Evolutionary conservation across 2,888 invertebrate genomes (phyloP).

Genomic region (Lysandra coridon): DNA sequence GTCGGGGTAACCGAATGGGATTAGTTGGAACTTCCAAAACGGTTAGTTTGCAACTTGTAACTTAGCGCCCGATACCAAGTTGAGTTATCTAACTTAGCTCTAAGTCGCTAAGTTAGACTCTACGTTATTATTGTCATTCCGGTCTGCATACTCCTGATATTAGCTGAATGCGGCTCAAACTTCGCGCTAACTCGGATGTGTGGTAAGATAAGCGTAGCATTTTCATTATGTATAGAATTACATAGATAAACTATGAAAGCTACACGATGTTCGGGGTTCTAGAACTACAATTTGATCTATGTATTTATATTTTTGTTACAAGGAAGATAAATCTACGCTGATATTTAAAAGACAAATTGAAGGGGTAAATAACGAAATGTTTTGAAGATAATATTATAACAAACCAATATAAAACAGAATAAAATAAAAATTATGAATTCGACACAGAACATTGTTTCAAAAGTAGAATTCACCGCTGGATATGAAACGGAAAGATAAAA

Average conservation of each 20-base stretch:
- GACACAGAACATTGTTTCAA: neutral
- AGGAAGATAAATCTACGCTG: too few relatives aligned
- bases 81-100: slow-evolving; percentile 69
- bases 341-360: too few relatives aligned
- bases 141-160: slow-evolving; percentile 44
- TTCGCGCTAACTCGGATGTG: slow-evolving; percentile 35
- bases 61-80: slow-evolving; percentile 71
- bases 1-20: slow-evolving; percentile 41
- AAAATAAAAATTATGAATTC: neutral
- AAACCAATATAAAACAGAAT: too few relatives aligned
- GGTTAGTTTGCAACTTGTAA: slow-evolving; percentile 66
- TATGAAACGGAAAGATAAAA: slow-evolving; percentile 36
- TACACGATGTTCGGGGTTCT: too few relatives aligned
- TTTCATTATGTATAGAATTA: neutral
- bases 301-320: too few relatives aligned
- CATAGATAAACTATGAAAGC: neutral
- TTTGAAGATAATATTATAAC: too few relatives aligned
- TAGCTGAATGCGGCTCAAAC: slow-evolving; percentile 38
- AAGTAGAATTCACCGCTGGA: slow-evolving; percentile 23
- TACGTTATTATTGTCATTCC: slow-evolving; percentile 65
- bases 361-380: too few relatives aligned
- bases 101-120: slow-evolving; percentile 67
- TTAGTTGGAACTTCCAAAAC: slow-evolving; percentile 56
- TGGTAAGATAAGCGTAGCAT: slow-evolving; percentile 31
- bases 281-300: too few relatives aligned